Conservation (phyloP, 2,797 vertebrate species). For the Rallus crepitans region DNA sequence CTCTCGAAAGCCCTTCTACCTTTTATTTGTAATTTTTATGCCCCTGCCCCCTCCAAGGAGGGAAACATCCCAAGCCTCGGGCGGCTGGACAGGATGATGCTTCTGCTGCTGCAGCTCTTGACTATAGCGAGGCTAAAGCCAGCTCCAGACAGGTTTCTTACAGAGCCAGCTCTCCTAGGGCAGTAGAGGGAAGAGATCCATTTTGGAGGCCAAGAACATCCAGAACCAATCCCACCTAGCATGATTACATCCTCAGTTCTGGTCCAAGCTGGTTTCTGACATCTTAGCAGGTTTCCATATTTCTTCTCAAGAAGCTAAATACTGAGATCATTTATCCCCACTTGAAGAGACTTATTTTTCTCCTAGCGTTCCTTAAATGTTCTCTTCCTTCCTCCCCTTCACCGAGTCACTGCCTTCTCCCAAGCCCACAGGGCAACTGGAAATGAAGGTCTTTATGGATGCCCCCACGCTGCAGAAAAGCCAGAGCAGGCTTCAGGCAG, state of each 20-base stretch:
- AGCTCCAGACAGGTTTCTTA: not conserved
- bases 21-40: constrained; percentile 57
- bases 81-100: not conserved
- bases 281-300: not conserved
- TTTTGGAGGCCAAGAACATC: not conserved
- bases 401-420: not conserved
- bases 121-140: not conserved
- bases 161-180: not conserved
- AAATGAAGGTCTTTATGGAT: not conserved
- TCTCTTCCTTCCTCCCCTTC: not conserved
- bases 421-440: not conserved
- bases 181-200: not conserved
- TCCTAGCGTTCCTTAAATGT: not conserved
- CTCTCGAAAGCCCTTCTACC: constrained; percentile 58
- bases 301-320: not conserved
- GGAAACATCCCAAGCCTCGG: not conserved
- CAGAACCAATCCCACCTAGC: not conserved
- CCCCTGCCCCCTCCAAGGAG: not conserved
- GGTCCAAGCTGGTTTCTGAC: not conserved
- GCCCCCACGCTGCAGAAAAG: not conserved
- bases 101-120: not conserved
- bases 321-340: not conserved
- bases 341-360: not conserved
- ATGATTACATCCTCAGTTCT: not conserved
- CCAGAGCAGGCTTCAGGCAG: not conserved